Base-by-base conservation (phyloP, 2,888 invertebrate genomes). In the Galerucella calmariensis region DNA sequence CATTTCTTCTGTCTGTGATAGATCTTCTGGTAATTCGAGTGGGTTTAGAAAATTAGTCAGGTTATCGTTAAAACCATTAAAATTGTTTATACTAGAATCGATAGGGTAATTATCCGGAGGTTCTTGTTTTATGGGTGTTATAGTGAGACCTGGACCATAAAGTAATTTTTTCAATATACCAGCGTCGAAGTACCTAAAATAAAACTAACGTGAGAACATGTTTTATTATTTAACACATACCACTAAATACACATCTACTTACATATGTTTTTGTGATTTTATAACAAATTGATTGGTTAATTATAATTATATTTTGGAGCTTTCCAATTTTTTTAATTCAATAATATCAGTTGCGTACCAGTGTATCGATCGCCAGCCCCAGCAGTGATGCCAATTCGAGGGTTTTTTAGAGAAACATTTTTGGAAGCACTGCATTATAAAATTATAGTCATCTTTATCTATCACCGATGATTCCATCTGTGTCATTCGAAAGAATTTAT, bases 121-220 rank as follows among this genome's bases (percentile, higher is more conserved):
- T 68, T 79, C 75, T n/a, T 74, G 75, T 73, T 80, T 77, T 24
- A 82, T 72, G 8, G 82, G 81, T 10, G 81, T 82, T 72, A 81
- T 82, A 0, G 81, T 80, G 27, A 82, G 75, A 46, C 80, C 78
- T 35, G 81, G 81, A 44, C 81, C 81, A 69, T 79, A 83, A 65
- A 83, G 78, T 67, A 84, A 74, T 59, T 82, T 83, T 72, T 81
- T 80, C 46, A 83, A 73, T 20, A 84, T 72, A 27, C 80, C 75
- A 4, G 79, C 67, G 51, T 80, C 82, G 65, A 80, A 82, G 56
- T 72, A 79, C 81, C 83, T 83, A 83, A 79, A 83, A 83, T 71
- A 77, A 71, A 75, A 69, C 14, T 5, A 8, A 24, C 72, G 48
- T 74, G 67, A 74, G 74, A 46, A 74, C 46, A 44, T 24, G n/a